A percentile compares a stretch with the other conserved stretches of the same genome.
These are phyloP conservation scores for Aphidius gifuensis DNA, from an alignment of 1,140 invertebrate species.

Conservation along the genomic window DNA sequence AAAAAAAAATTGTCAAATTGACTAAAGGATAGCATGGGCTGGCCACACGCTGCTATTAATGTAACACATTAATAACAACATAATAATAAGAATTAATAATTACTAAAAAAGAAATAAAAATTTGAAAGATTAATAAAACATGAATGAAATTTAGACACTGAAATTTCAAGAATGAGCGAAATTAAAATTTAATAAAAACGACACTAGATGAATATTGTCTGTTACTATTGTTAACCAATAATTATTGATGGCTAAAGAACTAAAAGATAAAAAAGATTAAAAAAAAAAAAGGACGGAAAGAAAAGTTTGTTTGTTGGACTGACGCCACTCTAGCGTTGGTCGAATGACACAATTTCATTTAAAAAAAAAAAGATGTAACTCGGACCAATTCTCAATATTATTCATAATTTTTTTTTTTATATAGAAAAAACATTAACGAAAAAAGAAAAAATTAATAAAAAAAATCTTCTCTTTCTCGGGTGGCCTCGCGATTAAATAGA, in stretches of 20 bases:
- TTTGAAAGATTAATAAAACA: slow-evolving; percentile 39
- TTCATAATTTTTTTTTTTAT: slow-evolving; percentile 26
- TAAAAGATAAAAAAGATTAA: slow-evolving; percentile 22
- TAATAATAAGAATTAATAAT: slow-evolving; percentile 42
- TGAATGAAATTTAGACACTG: slow-evolving; percentile 40
- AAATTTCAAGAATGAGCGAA: neutral
- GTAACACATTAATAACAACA: slow-evolving; percentile 53
- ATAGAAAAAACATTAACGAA: no score
- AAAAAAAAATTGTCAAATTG: slow-evolving; percentile 20
- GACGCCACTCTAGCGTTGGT: slow-evolving; percentile 47
- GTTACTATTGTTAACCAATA: neutral
- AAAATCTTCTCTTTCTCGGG: slow-evolving; percentile 14
- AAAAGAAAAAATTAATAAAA: no score
- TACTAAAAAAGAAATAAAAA: slow-evolving; percentile 21
- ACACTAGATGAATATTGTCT: neutral
- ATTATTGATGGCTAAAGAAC: slow-evolving; percentile 8
- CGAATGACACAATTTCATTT: slow-evolving; percentile 48
- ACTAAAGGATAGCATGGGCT: slow-evolving; percentile 47
- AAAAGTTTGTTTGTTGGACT: slow-evolving; percentile 48
- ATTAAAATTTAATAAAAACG: no score
- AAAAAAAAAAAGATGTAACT: slow-evolving; percentile 46
- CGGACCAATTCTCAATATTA: slow-evolving; percentile 36
- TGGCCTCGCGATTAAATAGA: slow-evolving; percentile 1
- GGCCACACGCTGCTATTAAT: no score
- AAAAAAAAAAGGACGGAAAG: slow-evolving; percentile 28